Percentiles rank a stretch among this genome's conserved stretches.
phyloP scores from a whole-genome alignment of 2,797 vertebrate genomes.

The Meda fulgida region DNA sequence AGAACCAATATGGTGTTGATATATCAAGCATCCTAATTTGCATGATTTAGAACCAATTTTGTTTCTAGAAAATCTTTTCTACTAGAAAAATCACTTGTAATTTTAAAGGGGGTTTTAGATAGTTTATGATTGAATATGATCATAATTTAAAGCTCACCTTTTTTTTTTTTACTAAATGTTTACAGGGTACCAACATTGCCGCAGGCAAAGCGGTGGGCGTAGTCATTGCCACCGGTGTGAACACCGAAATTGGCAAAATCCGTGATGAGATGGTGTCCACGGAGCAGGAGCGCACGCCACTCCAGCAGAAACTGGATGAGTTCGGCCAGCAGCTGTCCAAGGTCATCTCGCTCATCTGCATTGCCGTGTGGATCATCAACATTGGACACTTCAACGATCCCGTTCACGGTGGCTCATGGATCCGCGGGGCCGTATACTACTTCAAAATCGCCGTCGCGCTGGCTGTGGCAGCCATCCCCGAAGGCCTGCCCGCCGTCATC shows the following conservation, averaged over 20 bases:
- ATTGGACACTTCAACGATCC: slow-evolving; percentile 99
- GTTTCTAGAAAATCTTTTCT: background rate
- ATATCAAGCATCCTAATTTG: background rate
- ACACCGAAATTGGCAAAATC: slow-evolving; percentile 98
- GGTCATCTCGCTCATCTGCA: slow-evolving; percentile 96
- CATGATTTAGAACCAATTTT: background rate
- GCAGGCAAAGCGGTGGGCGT: slow-evolving; percentile 96
- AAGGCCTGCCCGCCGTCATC: slow-evolving; percentile 96
- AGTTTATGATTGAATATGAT: background rate
- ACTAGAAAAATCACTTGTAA: background rate
- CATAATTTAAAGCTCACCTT: background rate
- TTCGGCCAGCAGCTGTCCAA: slow-evolving; percentile 98
- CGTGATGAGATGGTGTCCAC: slow-evolving; percentile 97
- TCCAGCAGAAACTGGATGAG: slow-evolving; percentile 98
- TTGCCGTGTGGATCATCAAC: slow-evolving; percentile 98
- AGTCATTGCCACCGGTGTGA: slow-evolving; percentile 92
- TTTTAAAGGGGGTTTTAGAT: background rate
- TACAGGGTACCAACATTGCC: slow-evolving; percentile 95
- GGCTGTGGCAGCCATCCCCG: slow-evolving; percentile 96
- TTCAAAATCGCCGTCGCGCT: slow-evolving; percentile 98
- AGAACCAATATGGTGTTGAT: background rate
- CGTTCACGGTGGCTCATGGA: slow-evolving; percentile 97
- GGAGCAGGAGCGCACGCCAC: slow-evolving; percentile 94
- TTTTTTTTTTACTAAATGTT: background rate
- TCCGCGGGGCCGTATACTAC: slow-evolving; percentile 97